Evolutionary conservation across 2,888 invertebrate genomes (phyloP).

Genomic region (Conistra vaccinii): DNA sequence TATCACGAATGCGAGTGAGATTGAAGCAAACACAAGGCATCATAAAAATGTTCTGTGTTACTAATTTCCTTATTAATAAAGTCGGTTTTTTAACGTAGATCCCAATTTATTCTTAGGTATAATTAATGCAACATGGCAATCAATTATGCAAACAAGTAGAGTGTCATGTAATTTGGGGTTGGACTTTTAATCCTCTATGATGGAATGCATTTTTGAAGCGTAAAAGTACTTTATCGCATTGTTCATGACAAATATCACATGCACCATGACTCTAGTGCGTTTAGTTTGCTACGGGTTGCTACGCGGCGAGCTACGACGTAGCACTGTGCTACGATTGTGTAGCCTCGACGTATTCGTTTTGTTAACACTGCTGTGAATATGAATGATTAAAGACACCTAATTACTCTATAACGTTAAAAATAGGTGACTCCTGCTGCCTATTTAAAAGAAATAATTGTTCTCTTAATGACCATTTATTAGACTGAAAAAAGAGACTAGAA

Average conservation of each 20-base stretch:
- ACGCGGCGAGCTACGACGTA: constrained; percentile 30
- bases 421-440: not conserved
- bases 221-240: not conserved
- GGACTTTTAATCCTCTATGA: not conserved
- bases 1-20: not conserved
- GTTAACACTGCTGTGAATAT: too few species aligned
- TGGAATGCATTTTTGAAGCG: not conserved
- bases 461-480: not conserved
- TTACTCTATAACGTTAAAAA: not conserved
- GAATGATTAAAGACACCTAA: too few species aligned
- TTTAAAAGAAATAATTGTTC: not conserved
- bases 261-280: not conserved
- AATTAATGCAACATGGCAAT: not conserved
- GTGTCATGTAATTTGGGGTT: not conserved
- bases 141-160: not conserved
- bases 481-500: not conserved
- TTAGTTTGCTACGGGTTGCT: not conserved
- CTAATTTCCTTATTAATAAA: not conserved
- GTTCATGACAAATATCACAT: not conserved
- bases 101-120: not conserved
- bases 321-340: constrained; percentile 4
- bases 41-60: not conserved
- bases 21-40: not conserved
- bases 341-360: not conserved
- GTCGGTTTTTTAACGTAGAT: not conserved